Base-by-base conservation (phyloP, 92 coral and sea anemone species). In the Desmophyllum pertusum region DNA sequence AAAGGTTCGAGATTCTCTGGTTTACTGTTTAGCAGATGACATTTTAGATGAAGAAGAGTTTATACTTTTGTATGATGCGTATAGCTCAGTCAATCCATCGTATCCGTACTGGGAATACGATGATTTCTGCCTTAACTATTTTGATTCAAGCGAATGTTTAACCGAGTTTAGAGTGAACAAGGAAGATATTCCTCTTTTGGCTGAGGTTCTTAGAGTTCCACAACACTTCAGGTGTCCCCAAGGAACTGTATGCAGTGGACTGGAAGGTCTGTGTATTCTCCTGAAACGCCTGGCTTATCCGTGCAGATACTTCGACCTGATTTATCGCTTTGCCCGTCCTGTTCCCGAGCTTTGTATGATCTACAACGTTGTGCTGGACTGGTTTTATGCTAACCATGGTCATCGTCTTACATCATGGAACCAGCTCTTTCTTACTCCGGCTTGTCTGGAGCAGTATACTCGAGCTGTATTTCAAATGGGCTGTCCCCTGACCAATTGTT, bases 231-330 rank as follows among this genome's bases (percentile, higher is more conserved):
- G 73, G 27, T 83, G 88, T 51, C 62, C 66, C 62, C 88, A 88
- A 79, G 88, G 88, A 78, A 83, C 88, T 43, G 85, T 88, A n/a
- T 84, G 88, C 53, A 74, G 82, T 64, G 92, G 86, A 61, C 38
- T 89, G 0, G 92, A 89, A 45, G 92, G 77, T 19, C 78, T 87
- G 36, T 81, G 87, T 38, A 30, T 83, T 36, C 91, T 88, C 4
- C 76, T 83, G 41, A 73, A 75, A 52, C 85, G 90, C 46, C 30
- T 79, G 50, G 80, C 81, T 33, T 87, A 87, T 57, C 90, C 86
- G 62, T 87, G 83, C 82, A 73, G 83, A 52, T 81, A 81, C 70
- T 59, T 18, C 21, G 85, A 86, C 70, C 25, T 86, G 70, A 80
- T 86, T 31, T 64, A 59, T 61, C 55, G 69, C 40, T 86, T 86